These are phyloP conservation scores for Brachionus plicatilis DNA, from an alignment of 1,140 invertebrate genomes.

Conservation along the genomic window DNA sequence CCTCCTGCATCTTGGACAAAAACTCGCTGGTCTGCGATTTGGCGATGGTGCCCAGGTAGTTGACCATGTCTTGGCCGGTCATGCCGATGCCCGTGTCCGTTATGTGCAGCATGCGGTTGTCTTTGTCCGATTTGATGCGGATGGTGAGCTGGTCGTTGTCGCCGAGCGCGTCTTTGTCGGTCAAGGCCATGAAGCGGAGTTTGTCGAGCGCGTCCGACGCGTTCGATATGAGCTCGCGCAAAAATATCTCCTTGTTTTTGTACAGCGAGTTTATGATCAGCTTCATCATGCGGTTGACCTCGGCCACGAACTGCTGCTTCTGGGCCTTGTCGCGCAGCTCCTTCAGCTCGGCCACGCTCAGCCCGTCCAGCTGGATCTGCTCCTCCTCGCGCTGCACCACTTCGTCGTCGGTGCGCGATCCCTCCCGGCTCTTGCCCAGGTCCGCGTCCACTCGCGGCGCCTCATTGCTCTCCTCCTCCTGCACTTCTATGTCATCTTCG, in stretches of 20 bases:
- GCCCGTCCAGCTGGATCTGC: slow-evolving; percentile 88
- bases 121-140: slow-evolving; percentile 73
- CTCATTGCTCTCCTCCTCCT: slow-evolving; percentile 38
- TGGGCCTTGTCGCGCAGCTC: slow-evolving; percentile 83
- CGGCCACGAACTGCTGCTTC: slow-evolving; percentile 84
- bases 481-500: slow-evolving; percentile 42
- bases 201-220: slow-evolving; percentile 57
- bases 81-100: slow-evolving; percentile 96
- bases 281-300: slow-evolving; percentile 99
- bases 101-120: slow-evolving; percentile 85
- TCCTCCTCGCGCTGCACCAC: slow-evolving; percentile 75
- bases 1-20: slow-evolving; percentile 72
- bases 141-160: slow-evolving; percentile 35
- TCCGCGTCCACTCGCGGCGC: slow-evolving; percentile 63
- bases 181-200: slow-evolving; percentile 72
- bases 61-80: slow-evolving; percentile 88
- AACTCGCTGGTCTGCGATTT: slow-evolving; percentile 99
- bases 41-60: slow-evolving; percentile 96
- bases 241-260: slow-evolving; percentile 96
- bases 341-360: slow-evolving; percentile 83
- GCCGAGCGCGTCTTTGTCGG: slow-evolving; percentile 30
- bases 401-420: slow-evolving; percentile 67
- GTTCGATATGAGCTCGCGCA: slow-evolving; percentile 94
- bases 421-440: slow-evolving; percentile 72
- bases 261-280: slow-evolving; percentile 97